A percentile compares a stretch with the other conserved stretches of the same genome.
Evolutionary conservation across 2,113 vertebrate genomes (phyloP).

Genomic region (Gymnogyps californianus): DNA sequence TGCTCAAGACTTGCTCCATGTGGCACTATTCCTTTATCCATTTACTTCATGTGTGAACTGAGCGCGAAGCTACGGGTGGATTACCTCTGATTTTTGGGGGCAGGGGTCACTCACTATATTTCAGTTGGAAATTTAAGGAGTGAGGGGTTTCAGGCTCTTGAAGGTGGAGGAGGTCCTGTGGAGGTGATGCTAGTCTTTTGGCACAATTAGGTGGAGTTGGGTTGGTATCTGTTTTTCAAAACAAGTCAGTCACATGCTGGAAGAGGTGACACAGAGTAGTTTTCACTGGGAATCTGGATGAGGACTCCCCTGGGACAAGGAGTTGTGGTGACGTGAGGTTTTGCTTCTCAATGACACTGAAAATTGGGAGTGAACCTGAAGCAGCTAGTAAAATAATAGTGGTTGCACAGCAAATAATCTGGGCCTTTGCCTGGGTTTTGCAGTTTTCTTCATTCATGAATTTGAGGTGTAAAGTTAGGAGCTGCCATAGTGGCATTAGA

Average conservation of each 20-base stretch:
- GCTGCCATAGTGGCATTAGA: neutral
- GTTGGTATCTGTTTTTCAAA: neutral
- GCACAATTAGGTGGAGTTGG: neutral
- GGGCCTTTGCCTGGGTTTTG: neutral
- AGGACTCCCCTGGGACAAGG: neutral
- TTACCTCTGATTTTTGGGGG: neutral
- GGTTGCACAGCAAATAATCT: neutral
- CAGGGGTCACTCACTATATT: fast-evolving
- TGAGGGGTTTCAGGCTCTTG: neutral
- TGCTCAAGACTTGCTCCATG: neutral
- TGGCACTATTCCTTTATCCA: neutral
- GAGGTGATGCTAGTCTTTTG: neutral
- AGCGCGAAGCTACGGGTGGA: fast-evolving
- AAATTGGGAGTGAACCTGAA: neutral
- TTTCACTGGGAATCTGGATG: neutral
- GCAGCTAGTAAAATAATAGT: neutral
- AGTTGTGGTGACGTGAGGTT: neutral
- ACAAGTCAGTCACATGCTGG: neutral
- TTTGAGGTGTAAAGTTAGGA: neutral
- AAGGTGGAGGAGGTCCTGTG: neutral
- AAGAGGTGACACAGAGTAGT: neutral
- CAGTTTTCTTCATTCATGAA: neutral
- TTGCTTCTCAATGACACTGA: neutral
- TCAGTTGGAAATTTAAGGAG: neutral
- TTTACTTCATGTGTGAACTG: neutral